These are phyloP conservation scores for Ostrea edulis DNA, from an alignment of 1,140 invertebrate species.

Conservation along the genomic window DNA sequence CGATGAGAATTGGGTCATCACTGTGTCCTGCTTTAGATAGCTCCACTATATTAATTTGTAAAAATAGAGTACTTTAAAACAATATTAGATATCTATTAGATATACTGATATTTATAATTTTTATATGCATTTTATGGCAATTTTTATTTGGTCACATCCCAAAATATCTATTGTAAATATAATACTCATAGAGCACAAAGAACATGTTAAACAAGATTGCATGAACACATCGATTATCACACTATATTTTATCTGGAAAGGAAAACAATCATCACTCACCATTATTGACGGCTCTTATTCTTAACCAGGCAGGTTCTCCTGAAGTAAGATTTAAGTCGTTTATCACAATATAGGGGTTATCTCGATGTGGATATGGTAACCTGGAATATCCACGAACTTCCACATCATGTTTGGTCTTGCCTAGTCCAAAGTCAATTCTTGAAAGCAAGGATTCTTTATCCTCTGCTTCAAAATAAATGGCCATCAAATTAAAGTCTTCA, in stretches of 20 bases:
- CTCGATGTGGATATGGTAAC: conserved; percentile 48
- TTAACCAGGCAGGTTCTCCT: conserved; percentile 66
- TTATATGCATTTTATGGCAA: too few species aligned
- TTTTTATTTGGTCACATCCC: too few species aligned
- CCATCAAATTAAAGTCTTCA: conserved; percentile 67
- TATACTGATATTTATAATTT: too few species aligned
- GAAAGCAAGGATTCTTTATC: conserved; percentile 62
- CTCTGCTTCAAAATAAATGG: conserved; percentile 63
- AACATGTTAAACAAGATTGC: too few species aligned
- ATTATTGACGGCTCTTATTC: conserved; percentile 62
- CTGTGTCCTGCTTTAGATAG: conserved; percentile 56
- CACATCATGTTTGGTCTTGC: conserved; percentile 69
- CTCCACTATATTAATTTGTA: too few species aligned
- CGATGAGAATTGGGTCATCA: conserved; percentile 59
- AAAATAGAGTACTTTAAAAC: not conserved
- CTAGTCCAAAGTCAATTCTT: conserved; percentile 67
- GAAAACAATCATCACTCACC: conserved; percentile 51
- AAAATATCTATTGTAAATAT: too few species aligned
- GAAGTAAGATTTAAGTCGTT: conserved; percentile 60
- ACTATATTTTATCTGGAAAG: too few species aligned
- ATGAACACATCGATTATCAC: too few species aligned
- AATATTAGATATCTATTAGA: not conserved
- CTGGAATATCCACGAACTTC: conserved; percentile 62
- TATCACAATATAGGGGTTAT: conserved; percentile 56
- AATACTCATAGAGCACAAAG: too few species aligned